These are phyloP conservation scores for Cryptus armator DNA, from an alignment of 2,888 invertebrate genomes.

Conservation along the genomic window DNA sequence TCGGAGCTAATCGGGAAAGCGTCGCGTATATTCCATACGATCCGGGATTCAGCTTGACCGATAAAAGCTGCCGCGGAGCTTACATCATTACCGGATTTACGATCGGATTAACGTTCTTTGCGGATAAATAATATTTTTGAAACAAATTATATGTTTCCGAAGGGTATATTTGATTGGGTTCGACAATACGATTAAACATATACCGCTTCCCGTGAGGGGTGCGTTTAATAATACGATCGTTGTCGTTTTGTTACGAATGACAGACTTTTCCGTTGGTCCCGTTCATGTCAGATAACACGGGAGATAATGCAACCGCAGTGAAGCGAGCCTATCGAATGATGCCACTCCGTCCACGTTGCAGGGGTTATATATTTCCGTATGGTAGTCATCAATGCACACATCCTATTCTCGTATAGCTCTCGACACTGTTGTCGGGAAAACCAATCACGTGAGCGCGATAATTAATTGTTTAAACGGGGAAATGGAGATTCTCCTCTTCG, in stretches of 20 bases:
- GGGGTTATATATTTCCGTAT: conserved; percentile 24
- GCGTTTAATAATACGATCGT: neutral
- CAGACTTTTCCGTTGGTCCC: conserved; percentile 40
- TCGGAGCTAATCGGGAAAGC: conserved; percentile 25
- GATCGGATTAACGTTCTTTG: conserved; percentile 10
- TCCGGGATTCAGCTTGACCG: conserved; percentile 6
- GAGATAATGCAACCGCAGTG: conserved; percentile 46
- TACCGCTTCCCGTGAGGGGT: too few species aligned
- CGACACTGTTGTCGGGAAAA: neutral
- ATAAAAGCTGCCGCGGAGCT: conserved; percentile 22
- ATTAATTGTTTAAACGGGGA: neutral
- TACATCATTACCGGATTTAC: neutral
- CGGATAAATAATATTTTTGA: neutral
- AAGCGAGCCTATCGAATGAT: conserved; percentile 36
- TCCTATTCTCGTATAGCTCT: neutral
- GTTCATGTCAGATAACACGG: conserved; percentile 49
- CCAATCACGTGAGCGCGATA: neutral
- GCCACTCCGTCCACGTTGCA: conserved; percentile 17
- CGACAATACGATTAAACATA: neutral
- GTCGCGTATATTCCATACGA: conserved; percentile 6
- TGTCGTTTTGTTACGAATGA: conserved; percentile 24
- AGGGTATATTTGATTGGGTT: neutral
- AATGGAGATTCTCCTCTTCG: neutral
- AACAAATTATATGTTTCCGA: neutral
- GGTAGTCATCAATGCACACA: conserved; percentile 6